These are phyloP conservation scores for Electrona antarctica DNA, from an alignment of 2,113 vertebrate species.

Conservation along the genomic window DNA sequence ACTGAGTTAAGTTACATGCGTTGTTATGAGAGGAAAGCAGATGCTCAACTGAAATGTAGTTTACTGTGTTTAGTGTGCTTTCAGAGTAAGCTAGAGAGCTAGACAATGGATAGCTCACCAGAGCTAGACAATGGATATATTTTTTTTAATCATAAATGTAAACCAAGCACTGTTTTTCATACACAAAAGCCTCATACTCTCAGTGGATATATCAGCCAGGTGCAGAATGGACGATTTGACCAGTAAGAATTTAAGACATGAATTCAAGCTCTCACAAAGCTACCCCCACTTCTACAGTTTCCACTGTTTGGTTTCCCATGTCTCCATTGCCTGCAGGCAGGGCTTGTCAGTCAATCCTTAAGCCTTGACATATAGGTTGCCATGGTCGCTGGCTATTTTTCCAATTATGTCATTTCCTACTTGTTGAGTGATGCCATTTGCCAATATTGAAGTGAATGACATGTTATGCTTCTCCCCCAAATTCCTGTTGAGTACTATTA, in stretches of 20 bases:
- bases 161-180: neutral
- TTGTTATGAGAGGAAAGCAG: neutral
- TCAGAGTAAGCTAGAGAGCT: neutral
- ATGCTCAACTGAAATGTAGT: neutral
- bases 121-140: no score
- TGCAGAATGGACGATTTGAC: conserved; percentile 12
- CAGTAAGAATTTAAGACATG: conserved; percentile 19
- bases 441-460: conserved; percentile 46
- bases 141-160: no score
- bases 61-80: neutral
- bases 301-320: conserved; percentile 52
- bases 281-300: conserved; percentile 45
- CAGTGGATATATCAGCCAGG: neutral
- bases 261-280: conserved; percentile 23
- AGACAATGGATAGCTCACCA: neutral
- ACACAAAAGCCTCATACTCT: neutral
- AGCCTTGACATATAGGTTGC: conserved; percentile 60
- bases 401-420: conserved; percentile 49
- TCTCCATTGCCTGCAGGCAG: conserved; percentile 52
- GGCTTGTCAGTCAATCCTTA: conserved; percentile 35
- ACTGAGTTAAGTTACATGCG: neutral
- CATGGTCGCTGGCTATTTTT: conserved; percentile 54
- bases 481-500: conserved; percentile 14
- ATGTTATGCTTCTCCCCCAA: conserved; percentile 21
- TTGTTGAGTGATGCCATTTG: conserved; percentile 39